These are phyloP conservation scores for Corticium candelabrum DNA, from an alignment of 37 sponge, comb jelly and placozoan genomes.

Conservation along the genomic window DNA sequence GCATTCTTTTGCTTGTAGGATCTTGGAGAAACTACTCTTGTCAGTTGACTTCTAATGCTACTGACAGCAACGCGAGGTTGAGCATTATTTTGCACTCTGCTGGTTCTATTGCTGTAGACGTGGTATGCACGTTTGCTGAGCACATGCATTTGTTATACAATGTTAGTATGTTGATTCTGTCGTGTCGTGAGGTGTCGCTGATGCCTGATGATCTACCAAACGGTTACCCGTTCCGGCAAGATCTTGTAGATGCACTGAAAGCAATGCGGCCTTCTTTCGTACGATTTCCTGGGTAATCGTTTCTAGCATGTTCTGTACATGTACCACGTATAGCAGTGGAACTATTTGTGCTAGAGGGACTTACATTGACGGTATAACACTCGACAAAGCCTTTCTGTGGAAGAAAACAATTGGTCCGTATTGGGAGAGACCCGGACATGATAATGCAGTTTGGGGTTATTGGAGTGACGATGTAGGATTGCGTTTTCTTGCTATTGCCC, in stretches of 20 bases:
- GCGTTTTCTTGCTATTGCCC: no score
- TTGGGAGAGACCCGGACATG: neutral
- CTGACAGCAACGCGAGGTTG: neutral
- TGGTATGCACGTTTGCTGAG: no score
- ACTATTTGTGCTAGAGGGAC: neutral
- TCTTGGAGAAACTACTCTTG: no score
- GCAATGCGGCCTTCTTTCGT: neutral
- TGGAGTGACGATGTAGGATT: slow-evolving; percentile 12
- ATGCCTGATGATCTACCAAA: slow-evolving; percentile 8
- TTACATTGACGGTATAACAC: neutral
- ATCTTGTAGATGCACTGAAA: neutral
- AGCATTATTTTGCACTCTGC: neutral
- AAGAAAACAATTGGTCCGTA: neutral
- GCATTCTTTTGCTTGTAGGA: no score
- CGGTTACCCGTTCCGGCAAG: neutral
- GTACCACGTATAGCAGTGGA: neutral
- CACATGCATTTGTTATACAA: no score
- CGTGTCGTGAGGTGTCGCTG: slow-evolving; percentile 10
- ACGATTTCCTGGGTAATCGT: slow-evolving; percentile 11
- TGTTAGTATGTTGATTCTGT: no score
- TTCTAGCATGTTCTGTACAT: neutral
- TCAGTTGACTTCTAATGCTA: no score
- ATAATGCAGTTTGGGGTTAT: neutral
- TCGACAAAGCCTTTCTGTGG: neutral
- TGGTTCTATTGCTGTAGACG: neutral